Percentiles rank a stretch among this genome's conserved stretches.
phyloP scores from a whole-genome alignment of 2,797 vertebrate species.

The Schizopygopsis malacanthus region DNA sequence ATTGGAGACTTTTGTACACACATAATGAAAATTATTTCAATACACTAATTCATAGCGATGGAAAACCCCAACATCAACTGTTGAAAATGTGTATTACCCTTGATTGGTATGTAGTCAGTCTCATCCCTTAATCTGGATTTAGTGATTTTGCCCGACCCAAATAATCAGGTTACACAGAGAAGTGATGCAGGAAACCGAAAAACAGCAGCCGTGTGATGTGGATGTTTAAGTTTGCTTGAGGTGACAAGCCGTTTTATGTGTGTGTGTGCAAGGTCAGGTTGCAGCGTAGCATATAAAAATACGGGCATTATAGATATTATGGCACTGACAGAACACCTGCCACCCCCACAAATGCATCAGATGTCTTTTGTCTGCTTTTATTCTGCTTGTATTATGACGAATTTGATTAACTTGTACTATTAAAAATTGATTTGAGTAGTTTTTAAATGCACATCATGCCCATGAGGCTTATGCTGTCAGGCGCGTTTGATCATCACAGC shows the following conservation, averaged over 20 bases:
- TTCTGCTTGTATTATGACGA: constrained; percentile 16
- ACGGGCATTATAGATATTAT: neutral
- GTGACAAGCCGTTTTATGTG: constrained; percentile 16
- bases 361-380: constrained; percentile 5
- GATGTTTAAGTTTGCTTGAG: constrained; percentile 14
- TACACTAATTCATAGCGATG: neutral
- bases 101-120: constrained; percentile 28
- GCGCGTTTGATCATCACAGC: constrained; percentile 30
- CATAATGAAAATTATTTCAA: neutral
- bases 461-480: constrained; percentile 14
- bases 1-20: neutral
- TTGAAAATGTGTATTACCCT: neutral
- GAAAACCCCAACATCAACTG: neutral
- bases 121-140: constrained; percentile 44
- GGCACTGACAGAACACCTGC: neutral
- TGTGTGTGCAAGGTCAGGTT: constrained; percentile 6
- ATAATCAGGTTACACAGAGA: neutral
- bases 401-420: constrained; percentile 30
- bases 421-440: constrained; percentile 28
- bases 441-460: constrained; percentile 4
- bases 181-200: neutral
- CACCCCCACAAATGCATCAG: constrained; percentile 23
- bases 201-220: neutral
- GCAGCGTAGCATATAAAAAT: constrained; percentile 3
- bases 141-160: constrained; percentile 3